Base-by-base conservation (phyloP, 92 coral and sea anemone genomes). In the Porites lobata region DNA sequence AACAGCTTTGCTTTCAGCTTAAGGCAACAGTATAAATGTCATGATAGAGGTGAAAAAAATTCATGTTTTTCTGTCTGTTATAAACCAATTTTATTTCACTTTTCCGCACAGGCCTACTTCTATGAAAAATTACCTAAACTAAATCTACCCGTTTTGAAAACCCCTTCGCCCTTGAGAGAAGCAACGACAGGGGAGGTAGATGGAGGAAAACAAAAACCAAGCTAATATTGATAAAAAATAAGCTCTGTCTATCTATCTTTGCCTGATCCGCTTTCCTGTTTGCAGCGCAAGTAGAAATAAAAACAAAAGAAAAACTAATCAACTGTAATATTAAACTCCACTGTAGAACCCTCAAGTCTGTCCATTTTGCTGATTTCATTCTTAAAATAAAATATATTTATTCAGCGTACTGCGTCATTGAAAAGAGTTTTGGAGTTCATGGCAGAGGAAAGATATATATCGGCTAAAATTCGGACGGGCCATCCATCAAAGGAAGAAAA, bases 371-470 rank as follows among this genome's bases (percentile, higher is more conserved):
- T 59, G 68, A 77, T 61, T 59, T 29, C 68, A 59, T 26, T 77
- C 81, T 77, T 52, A 5, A 59, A 77, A 77, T 58, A 32, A 4
- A 79, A n/a, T 64, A 72, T 65, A 65, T 20, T 65, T 64, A 65
- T 65, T 65, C 65, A 21, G 50, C 50, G 7, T 32, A 24, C n/a
- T n/a, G 9, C 72, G 81, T 77, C 81, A 9, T 32, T 76, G 14
- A 75, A 15, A 77, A 77, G 15, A 61, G 47, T 19, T 3, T 75
- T 20, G 11, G 20, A 75, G 63, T 11, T 21, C 54, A 19, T 4
- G 14, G 51, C n/a, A 43, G 70, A 78, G 47, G 74, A 50, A 14
- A 6, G 14, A 74, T 52, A 50, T 11, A 76, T 5, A 58, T 73
- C 22, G 26, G 2, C 13, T 56, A 56, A 50, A 52, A 22, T 19